phyloP scores from a whole-genome alignment of 2,113 vertebrate species.

The Lamprologus ornatipinnis region DNA sequence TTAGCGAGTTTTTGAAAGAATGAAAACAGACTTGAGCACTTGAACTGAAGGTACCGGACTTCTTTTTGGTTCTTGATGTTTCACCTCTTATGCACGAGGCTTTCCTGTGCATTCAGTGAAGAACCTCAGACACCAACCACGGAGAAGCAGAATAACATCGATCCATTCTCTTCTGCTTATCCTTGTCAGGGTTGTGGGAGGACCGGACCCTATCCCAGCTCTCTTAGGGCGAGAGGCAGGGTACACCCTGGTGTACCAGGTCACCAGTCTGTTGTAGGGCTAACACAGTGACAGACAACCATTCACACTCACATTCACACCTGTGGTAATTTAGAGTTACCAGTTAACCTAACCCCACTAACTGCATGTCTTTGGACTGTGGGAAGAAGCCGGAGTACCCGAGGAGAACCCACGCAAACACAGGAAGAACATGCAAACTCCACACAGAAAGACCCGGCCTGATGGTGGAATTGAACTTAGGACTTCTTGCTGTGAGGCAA shows the following conservation, averaged over 20 bases:
- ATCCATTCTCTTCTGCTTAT: neutral
- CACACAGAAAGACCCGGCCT: neutral
- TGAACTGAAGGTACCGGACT: neutral
- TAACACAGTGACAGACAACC: neutral
- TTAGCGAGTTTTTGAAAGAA: neutral
- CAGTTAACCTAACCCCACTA: neutral
- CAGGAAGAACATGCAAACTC: neutral
- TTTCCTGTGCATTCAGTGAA: neutral
- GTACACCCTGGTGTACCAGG: neutral
- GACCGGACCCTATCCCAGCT: accelerated
- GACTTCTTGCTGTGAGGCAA: neutral
- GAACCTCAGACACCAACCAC: neutral
- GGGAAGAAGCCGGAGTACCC: accelerated
- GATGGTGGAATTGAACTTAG: neutral
- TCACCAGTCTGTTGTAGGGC: neutral
- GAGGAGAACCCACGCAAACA: neutral
- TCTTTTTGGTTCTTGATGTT: neutral
- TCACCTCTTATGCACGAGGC: neutral
- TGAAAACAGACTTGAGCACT: neutral
- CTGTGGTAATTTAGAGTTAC: neutral
- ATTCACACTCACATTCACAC: neutral
- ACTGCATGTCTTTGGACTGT: neutral
- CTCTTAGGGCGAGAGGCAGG: accelerated
- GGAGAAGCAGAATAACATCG: neutral
- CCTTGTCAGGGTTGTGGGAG: accelerated